These are phyloP conservation scores for Oreamnos americanus DNA, from an alignment of 2,113 vertebrate species.

Conservation along the genomic window DNA sequence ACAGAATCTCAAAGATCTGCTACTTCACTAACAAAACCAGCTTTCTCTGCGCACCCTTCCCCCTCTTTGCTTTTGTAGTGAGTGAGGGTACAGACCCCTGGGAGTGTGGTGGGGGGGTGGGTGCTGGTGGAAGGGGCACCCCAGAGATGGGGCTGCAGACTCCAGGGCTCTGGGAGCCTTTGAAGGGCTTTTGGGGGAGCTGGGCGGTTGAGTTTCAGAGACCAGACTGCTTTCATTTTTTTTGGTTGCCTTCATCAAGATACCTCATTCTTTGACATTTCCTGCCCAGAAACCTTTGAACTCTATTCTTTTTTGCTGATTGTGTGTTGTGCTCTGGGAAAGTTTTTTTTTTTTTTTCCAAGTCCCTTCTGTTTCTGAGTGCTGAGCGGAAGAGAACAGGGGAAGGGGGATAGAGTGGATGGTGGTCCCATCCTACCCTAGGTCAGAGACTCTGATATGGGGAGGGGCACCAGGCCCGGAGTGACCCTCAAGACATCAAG, in stretches of 20 bases:
- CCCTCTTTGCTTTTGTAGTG: not conserved
- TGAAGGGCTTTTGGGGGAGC: not conserved
- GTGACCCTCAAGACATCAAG: fast-evolving
- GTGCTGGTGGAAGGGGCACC: not conserved
- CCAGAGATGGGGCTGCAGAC: not conserved
- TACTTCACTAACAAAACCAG: not conserved
- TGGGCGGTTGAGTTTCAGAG: not conserved
- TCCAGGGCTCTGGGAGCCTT: fast-evolving
- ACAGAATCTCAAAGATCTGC: not conserved
- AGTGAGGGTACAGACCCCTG: not conserved
- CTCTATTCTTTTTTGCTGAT: not conserved
- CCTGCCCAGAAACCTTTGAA: slow-evolving; percentile 40
- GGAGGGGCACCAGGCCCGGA: not conserved
- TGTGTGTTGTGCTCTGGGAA: not conserved
- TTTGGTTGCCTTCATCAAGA: not conserved
- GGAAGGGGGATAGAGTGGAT: fast-evolving
- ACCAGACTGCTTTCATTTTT: not conserved
- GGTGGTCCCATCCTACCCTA: too few relatives aligned
- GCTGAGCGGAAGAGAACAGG: not conserved
- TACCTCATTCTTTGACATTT: not conserved
- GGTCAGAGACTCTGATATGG: not conserved
- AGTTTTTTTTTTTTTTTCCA: fast-evolving
- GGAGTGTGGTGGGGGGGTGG: not conserved
- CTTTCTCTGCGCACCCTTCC: fast-evolving
- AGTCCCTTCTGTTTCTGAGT: not conserved